Evolutionary conservation across 2,888 invertebrate genomes (phyloP).

Genomic region (Parthenolecanium corni): DNA sequence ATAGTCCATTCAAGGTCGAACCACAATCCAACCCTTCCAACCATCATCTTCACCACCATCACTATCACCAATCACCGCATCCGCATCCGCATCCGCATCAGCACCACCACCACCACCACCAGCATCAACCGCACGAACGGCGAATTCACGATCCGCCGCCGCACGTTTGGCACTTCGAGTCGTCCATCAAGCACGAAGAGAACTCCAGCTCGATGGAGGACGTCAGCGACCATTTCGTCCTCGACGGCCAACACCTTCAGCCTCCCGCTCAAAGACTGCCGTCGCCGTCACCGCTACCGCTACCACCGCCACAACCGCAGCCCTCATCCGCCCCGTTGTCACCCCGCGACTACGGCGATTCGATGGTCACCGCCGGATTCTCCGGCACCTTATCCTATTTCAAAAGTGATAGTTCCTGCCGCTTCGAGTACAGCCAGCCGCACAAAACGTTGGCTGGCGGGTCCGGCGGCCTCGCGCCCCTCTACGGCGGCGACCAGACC

Average conservation of each 20-base stretch:
- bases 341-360: not conserved
- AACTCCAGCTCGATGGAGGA: conserved; percentile 12
- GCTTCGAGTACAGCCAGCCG: conserved; percentile 2
- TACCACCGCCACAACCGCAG: too few relatives aligned
- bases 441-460: not conserved
- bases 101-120: not conserved
- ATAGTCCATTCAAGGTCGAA: conserved; percentile 39
- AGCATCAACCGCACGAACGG: not conserved
- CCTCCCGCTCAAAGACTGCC: too few relatives aligned
- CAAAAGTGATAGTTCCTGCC: conserved; percentile 17
- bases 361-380: conserved; percentile 2
- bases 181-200: conserved; percentile 18
- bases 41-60: not conserved
- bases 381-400: not conserved
- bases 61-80: too few relatives aligned
- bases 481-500: not conserved
- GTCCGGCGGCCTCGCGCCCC: not conserved
- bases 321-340: too few relatives aligned
- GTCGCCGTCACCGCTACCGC: too few relatives aligned
- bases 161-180: conserved; percentile 35
- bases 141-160: conserved; percentile 28
- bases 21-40: too few relatives aligned
- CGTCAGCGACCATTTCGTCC: not conserved
- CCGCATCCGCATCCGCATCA: too few relatives aligned
- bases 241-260: not conserved